Conservation (phyloP, 2,113 vertebrate genomes). For the Symphodus melops region DNA sequence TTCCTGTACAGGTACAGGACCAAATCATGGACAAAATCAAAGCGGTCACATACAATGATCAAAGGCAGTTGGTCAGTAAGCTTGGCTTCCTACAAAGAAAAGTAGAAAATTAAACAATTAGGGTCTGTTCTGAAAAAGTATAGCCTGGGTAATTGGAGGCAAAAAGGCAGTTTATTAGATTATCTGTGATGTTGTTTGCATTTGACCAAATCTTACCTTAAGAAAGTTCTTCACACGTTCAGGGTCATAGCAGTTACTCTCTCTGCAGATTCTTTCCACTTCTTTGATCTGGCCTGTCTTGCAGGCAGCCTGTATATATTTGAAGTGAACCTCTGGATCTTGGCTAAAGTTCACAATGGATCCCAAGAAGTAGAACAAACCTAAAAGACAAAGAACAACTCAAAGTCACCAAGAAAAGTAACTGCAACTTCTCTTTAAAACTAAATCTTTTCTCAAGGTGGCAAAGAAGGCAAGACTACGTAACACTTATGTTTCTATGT, state of each 20-base stretch:
- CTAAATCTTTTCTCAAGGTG: neutral
- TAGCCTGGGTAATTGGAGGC: neutral
- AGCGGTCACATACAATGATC: constrained; percentile 98
- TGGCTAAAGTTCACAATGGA: constrained; percentile 99
- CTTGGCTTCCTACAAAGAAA: constrained; percentile 92
- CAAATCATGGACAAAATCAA: constrained; percentile 98
- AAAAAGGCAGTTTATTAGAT: neutral
- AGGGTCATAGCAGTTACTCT: constrained; percentile 98
- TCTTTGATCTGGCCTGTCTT: constrained; percentile 99
- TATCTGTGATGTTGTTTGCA: neutral
- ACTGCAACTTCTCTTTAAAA: neutral
- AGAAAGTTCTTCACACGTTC: constrained; percentile 99
- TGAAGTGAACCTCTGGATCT: constrained; percentile 99
- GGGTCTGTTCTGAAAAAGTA: neutral
- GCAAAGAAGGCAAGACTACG: neutral
- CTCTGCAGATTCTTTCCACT: constrained; percentile 98
- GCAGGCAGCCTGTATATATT: constrained; percentile 98
- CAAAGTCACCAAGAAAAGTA: neutral
- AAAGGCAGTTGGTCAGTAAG: constrained; percentile 97
- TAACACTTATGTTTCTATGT: neutral
- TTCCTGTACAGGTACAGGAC: constrained; percentile 99
- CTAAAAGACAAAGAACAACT: constrained; percentile 73
- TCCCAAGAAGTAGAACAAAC: constrained; percentile 98
- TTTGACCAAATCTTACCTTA: constrained; percentile 84
- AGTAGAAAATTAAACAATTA: neutral